A percentile compares a stretch with the other conserved stretches of the same genome.
These are phyloP conservation scores for Eilema griseolum DNA, from an alignment of 2,888 invertebrate species.

Conservation along the genomic window DNA sequence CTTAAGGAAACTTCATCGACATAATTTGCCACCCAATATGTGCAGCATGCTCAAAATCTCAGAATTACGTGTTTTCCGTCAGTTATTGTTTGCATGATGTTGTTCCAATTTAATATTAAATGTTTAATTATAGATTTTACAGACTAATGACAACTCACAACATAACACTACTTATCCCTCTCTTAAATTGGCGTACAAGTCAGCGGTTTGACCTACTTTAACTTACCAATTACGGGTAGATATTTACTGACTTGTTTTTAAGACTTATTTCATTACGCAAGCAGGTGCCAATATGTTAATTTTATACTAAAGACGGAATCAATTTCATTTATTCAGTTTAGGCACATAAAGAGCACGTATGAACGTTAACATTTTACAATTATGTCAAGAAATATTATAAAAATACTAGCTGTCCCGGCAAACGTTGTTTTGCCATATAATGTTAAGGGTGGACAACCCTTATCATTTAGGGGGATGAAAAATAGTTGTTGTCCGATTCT, in stretches of 20 bases:
- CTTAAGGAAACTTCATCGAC: no score
- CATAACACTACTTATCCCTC: not conserved
- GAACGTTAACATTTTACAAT: no score
- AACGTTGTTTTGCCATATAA: no score
- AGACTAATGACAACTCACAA: not conserved
- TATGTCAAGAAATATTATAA: no score
- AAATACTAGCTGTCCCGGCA: no score
- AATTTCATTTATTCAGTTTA: no score
- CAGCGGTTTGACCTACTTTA: slow-evolving; percentile 1
- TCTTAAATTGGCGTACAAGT: not conserved
- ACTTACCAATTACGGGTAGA: slow-evolving; percentile 5
- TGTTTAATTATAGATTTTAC: slow-evolving; percentile 2
- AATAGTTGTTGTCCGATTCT: no score
- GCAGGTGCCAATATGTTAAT: not conserved
- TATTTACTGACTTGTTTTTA: not conserved
- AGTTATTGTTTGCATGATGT: not conserved
- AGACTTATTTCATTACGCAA: not conserved
- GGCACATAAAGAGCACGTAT: no score
- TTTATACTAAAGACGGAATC: not conserved
- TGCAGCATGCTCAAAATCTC: no score
- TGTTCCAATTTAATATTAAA: not conserved
- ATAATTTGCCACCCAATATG: not conserved
- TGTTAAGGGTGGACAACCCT: no score
- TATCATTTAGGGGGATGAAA: no score
- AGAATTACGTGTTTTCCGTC: not conserved